phyloP scores from a whole-genome alignment of 1,140 invertebrate genomes.

The Neodiprion lecontei region DNA sequence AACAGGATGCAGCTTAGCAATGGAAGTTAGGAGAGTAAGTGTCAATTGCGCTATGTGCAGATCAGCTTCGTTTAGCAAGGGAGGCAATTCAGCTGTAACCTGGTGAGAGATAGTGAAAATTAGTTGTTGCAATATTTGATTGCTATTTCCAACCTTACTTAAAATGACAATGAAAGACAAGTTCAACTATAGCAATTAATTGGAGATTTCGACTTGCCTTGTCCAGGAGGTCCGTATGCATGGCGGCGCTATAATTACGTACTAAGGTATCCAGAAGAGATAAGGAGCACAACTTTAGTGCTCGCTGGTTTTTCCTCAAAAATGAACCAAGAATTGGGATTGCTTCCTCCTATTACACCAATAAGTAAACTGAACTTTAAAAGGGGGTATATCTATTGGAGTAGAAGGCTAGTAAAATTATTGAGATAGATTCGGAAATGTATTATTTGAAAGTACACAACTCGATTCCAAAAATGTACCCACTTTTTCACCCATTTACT shows the following conservation, averaged over 20 bases:
- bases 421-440: conserved; percentile 19
- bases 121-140: not conserved
- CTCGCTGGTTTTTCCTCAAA: conserved; percentile 95
- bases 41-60: conserved; percentile 95
- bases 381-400: not conserved
- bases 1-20: conserved; percentile 73
- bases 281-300: conserved; percentile 90
- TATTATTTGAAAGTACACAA: not conserved
- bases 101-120: conserved; percentile 36
- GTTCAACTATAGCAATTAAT: conserved; percentile 20
- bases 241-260: conserved; percentile 78
- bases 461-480: too few species aligned
- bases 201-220: conserved; percentile 62
- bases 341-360: conserved; percentile 74
- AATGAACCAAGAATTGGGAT: conserved; percentile 93
- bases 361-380: conserved; percentile 26
- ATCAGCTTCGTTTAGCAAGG: conserved; percentile 91
- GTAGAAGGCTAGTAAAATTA: conserved; percentile 16
- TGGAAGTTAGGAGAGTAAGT: conserved; percentile 78
- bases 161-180: conserved; percentile 13
- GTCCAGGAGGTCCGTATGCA: conserved; percentile 76
- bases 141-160: not conserved
- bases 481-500: too few species aligned
- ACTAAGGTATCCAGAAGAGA: conserved; percentile 90
- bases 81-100: conserved; percentile 84